Base-by-base conservation (phyloP, 2,113 vertebrate genomes). In the Leucoraja erinaceus region DNA sequence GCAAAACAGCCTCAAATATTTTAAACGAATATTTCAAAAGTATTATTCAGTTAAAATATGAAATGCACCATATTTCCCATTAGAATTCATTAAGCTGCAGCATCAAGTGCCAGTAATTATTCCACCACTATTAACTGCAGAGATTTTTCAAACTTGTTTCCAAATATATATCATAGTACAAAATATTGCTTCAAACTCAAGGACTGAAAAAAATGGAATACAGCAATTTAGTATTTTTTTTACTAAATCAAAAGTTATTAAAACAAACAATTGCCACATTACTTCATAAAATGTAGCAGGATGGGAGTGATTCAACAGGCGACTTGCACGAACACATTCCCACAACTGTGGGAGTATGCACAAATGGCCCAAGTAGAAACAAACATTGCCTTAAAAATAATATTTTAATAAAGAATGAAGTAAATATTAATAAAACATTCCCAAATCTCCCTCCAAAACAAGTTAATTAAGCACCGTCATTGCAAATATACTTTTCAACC, bases 391-490 rank as follows among this genome's bases (percentile, higher is more conserved):
- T 91, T 38, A 72, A 25, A 91, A 84, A 56, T 33, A 68, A 63
- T 56, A 90, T 0, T 72, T 72, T 91, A 33, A 68, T 91, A 20
- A 91, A 72, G 38, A 47, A 31, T 70, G 68, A 47, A 72, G 38
- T 72, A 91, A 91, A 91, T 66, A 54, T 91, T 72, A 61, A 86
- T 86, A 70, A 72, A 72, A 10, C 8, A 72, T 74, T 72, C 33
- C 16, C 72, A 72, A 70, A n/a, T 68, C 31, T 72, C 68, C 9
- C 20, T 74, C 63, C 22, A 54, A 25, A 66, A 72, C 86, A 90
- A 70, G 66, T 25, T 54, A 11, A 91, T 72, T 74, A 72, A 91
- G 33, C 66, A 91, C 8, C 47, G 22, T 12, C 10, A 74, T 38
- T 91, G 25, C 18, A 91, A 91, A 47, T 8, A 54, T 54, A 9